Base-by-base conservation (phyloP, 2,888 invertebrate genomes). In the Octonoba sinensis region DNA sequence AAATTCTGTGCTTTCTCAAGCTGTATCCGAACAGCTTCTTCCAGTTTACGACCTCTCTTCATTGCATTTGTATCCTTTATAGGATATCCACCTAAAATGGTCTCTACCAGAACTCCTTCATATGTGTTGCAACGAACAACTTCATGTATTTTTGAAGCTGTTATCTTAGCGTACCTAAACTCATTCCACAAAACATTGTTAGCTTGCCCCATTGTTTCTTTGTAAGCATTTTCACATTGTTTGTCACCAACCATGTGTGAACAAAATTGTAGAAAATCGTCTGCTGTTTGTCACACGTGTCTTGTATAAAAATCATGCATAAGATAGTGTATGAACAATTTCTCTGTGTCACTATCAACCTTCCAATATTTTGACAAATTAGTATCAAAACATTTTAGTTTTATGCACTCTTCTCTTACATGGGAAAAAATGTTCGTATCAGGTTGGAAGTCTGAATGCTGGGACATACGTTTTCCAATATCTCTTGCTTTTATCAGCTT, bases 141-240 rank as follows among this genome's bases (percentile, higher is more conserved):
- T 22, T 66, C 24, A 49, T 51, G 51, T 11, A 24, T 51, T 66
- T 24, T 66, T 0, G 51, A 66, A 8, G 66, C 66, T 22, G 66
- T 51, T 12, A 66, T 47, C 4, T 20, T 1, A 2, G 51, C 66
- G 22, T 51, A 66, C 12, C 66, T 47, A 6, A 51, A 13, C 12
- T 66, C 66, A 51, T 22, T 13, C 66, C 66, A 66, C 0, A 49
- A 12, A 22, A n/a, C 16, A 22, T 24, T 51, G n/a, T 66, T 27
- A 12, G 49, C 47, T 51, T 66, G 66, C 11, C 51, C 24, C 12
- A 22, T 3, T 13, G 66, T 66, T 22, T 51, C 15, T 20, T n/a
- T 49, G 24, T 16, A 24, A 13, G 51, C 24, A 22, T 66, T 11
- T 16, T 22, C 1, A n/a, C 66, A 22, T 16, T n/a, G 1, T 6